Evolutionary conservation across 2,797 vertebrate species (phyloP).

Genomic region (Tapirus indicus): DNA sequence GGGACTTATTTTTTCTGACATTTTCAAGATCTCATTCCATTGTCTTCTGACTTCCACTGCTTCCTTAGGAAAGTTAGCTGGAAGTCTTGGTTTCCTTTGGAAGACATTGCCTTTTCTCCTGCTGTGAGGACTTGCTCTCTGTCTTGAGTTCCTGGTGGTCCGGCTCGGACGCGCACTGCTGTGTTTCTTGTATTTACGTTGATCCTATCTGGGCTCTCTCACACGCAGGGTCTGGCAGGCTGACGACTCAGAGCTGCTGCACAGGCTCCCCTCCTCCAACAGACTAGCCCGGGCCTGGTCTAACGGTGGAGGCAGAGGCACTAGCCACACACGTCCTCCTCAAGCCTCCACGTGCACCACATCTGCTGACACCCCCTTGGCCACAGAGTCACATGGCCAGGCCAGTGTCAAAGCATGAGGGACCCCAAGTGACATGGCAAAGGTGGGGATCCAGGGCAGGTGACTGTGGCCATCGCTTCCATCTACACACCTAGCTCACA

Average conservation of each 20-base stretch:
- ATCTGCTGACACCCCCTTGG: neutral
- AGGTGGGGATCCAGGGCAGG: neutral
- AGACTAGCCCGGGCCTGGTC: neutral
- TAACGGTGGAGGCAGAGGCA: neutral
- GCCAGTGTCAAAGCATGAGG: rapidly evolving
- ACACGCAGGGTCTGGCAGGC: rapidly evolving
- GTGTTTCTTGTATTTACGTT: neutral
- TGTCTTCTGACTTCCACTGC: neutral
- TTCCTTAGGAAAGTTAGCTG: neutral
- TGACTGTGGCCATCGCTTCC: rapidly evolving
- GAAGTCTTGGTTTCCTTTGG: neutral
- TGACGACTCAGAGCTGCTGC: neutral
- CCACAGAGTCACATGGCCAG: neutral
- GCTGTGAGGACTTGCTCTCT: neutral
- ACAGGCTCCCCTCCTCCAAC: neutral
- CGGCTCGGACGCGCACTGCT: rapidly evolving
- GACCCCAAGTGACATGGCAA: neutral
- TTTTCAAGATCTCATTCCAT: neutral
- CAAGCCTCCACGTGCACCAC: neutral
- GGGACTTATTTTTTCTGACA: neutral
- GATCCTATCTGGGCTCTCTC: neutral
- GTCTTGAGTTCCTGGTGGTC: neutral
- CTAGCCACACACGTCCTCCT: neutral
- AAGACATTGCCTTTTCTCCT: neutral
- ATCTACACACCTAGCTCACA: rapidly evolving